Percentiles rank a stretch among this genome's conserved stretches.
Evolutionary conservation across 2,888 invertebrate genomes (phyloP).

Genomic region (Pseudeuparius sepicola): DNA sequence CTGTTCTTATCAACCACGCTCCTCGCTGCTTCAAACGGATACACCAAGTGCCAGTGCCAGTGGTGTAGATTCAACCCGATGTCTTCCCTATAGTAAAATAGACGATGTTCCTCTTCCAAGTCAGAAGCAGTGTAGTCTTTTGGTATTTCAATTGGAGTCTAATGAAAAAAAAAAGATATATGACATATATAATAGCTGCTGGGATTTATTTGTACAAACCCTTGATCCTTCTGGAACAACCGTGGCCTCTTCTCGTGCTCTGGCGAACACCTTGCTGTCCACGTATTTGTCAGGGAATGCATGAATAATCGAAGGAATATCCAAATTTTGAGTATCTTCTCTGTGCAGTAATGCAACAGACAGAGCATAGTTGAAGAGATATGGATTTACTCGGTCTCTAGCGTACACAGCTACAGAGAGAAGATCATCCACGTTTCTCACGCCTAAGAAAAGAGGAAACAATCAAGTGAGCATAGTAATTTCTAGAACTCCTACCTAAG

Average conservation of each 20-base stretch:
- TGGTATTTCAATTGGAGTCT: constrained; percentile 61
- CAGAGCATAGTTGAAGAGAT: constrained; percentile 68
- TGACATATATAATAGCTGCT: background rate
- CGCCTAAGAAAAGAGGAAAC: constrained; percentile 12
- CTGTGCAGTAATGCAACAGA: constrained; percentile 69
- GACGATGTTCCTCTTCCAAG: constrained; percentile 65
- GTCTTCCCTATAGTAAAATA: constrained; percentile 81
- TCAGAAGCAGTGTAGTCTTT: constrained; percentile 65
- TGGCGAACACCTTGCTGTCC: constrained; percentile 59
- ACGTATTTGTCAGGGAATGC: constrained; percentile 76
- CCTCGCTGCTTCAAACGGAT: constrained; percentile 58
- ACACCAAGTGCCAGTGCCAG: constrained; percentile 88
- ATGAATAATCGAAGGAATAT: constrained; percentile 64
- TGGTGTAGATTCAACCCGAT: constrained; percentile 79
- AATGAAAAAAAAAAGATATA: constrained; percentile 16
- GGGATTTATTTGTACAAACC: too few relatives aligned
- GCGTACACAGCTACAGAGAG: constrained; percentile 58
- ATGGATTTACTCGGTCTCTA: constrained; percentile 67
- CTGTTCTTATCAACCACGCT: constrained; percentile 63
- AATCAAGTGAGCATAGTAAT: background rate
- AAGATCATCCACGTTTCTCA: constrained; percentile 56
- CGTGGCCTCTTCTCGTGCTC: constrained; percentile 58
- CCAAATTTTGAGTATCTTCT: constrained; percentile 56
- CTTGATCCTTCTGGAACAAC: constrained; percentile 52
- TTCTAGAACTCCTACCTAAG: constrained; percentile 37